Evolutionary conservation across 53 echinoderm and acorn worm species (phyloP).

Genomic region (Henricia sp.): DNA sequence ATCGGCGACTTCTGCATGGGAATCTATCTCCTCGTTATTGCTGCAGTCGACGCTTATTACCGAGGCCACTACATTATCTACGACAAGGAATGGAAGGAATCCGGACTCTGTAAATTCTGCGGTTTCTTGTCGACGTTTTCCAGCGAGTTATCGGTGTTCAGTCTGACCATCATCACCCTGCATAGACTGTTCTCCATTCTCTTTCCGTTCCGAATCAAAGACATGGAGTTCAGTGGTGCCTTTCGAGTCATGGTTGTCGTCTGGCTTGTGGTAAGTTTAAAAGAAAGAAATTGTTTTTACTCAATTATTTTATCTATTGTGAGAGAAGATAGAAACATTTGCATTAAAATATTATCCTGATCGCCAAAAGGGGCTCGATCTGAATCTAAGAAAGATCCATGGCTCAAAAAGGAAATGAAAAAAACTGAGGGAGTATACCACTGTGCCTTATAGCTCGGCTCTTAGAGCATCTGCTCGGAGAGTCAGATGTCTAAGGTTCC

Average conservation of each 20-base stretch:
- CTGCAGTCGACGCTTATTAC: conserved; percentile 80
- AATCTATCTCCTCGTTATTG: conserved; percentile 94
- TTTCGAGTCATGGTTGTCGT: conserved; percentile 81
- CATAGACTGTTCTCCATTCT: conserved; percentile 89
- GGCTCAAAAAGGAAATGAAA: too few species aligned
- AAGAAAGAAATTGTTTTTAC: too few species aligned
- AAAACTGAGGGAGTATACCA: too few species aligned
- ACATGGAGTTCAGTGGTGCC: conserved; percentile 90
- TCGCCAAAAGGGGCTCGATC: too few species aligned
- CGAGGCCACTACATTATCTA: conserved; percentile 82
- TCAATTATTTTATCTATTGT: too few species aligned
- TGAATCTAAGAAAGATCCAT: too few species aligned
- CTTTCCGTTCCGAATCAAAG: conserved; percentile 96
- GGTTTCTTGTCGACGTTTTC: conserved; percentile 98
- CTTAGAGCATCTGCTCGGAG: too few species aligned
- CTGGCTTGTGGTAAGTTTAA: conserved; percentile 59
- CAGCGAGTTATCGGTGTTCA: conserved; percentile 96
- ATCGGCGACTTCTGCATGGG: conserved; percentile 99
- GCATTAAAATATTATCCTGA: too few species aligned
- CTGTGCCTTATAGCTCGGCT: too few species aligned
- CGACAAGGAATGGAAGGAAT: conserved; percentile 73
- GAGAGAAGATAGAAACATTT: too few species aligned
- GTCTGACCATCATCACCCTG: conserved; percentile 92
- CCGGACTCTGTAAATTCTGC: conserved; percentile 81
- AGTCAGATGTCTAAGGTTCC: too few species aligned